phyloP scores from a whole-genome alignment of 1,140 invertebrate species.

The Hestina assimilis region DNA sequence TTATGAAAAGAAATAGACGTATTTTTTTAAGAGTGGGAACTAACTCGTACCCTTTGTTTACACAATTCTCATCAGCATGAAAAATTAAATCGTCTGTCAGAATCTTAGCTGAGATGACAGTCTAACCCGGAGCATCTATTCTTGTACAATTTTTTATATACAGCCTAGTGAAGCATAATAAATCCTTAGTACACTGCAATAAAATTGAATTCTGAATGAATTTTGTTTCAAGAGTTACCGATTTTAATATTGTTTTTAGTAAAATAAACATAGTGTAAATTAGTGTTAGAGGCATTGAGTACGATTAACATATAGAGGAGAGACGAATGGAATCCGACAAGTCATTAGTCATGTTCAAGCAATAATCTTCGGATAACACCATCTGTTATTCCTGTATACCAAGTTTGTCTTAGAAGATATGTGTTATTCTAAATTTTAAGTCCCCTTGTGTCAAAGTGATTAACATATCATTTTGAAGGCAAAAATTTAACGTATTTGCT shows the following conservation, averaged over 20 bases:
- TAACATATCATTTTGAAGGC: slow-evolving; percentile 8
- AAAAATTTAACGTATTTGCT: neutral
- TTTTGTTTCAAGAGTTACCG: slow-evolving; percentile 8
- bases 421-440: slow-evolving; percentile 28
- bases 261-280: slow-evolving; percentile 74
- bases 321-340: slow-evolving; percentile 50
- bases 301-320: slow-evolving; percentile 69
- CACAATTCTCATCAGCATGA: slow-evolving; percentile 58
- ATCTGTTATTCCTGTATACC: slow-evolving; percentile 50
- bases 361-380: slow-evolving; percentile 70
- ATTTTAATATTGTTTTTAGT: slow-evolving; percentile 38
- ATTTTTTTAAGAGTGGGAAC: slow-evolving; percentile 12
- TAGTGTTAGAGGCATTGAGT: slow-evolving; percentile 58
- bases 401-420: slow-evolving; percentile 26
- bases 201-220: slow-evolving; percentile 19
- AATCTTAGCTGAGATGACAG: slow-evolving; percentile 60
- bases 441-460: slow-evolving; percentile 20
- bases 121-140: slow-evolving; percentile 47
- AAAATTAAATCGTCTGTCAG: slow-evolving; percentile 69
- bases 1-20: neutral
- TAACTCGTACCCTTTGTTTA: slow-evolving; percentile 45
- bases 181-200: slow-evolving; percentile 2
- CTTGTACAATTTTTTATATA: slow-evolving; percentile 24
- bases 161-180: neutral
- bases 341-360: slow-evolving; percentile 72